phyloP scores from a whole-genome alignment of 2,113 vertebrate genomes.

The Nicator chloris region DNA sequence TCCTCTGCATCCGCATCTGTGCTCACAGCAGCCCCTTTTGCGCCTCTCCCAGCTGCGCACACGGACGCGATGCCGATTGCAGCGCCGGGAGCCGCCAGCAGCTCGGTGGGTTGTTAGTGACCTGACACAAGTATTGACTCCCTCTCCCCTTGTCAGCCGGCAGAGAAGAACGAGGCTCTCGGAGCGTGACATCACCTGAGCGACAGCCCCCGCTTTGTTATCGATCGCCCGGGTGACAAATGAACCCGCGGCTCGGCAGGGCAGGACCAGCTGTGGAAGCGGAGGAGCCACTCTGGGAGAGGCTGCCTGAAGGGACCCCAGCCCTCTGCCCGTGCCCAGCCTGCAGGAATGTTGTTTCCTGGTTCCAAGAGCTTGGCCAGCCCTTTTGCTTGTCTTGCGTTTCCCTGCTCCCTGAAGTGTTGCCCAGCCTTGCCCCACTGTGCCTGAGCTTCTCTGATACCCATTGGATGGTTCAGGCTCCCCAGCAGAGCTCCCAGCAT shows the following conservation, averaged over 20 bases:
- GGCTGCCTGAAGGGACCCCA: neutral
- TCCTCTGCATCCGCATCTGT: neutral
- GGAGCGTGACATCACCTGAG: conserved; percentile 37
- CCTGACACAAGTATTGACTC: neutral
- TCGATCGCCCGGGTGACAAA: conserved; percentile 76
- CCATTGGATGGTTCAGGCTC: neutral
- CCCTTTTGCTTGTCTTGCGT: neutral
- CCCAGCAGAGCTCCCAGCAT: neutral
- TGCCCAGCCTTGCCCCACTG: neutral
- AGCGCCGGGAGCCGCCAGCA: neutral
- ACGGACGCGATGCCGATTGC: accelerated
- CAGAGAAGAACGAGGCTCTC: conserved; percentile 17
- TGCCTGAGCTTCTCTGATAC: neutral
- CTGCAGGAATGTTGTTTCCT: neutral
- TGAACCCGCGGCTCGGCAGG: conserved; percentile 56
- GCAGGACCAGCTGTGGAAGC: neutral
- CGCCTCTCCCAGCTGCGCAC: neutral
- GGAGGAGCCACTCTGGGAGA: neutral
- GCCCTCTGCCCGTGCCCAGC: neutral
- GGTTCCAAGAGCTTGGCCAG: neutral
- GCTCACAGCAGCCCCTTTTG: neutral
- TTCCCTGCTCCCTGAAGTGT: neutral
- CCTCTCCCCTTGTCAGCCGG: neutral
- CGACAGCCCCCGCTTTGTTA: conserved; percentile 61
- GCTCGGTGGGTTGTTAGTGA: neutral